These are phyloP conservation scores for Sebastes hopkinsi DNA, from an alignment of 2,797 vertebrate species.

Conservation along the genomic window DNA sequence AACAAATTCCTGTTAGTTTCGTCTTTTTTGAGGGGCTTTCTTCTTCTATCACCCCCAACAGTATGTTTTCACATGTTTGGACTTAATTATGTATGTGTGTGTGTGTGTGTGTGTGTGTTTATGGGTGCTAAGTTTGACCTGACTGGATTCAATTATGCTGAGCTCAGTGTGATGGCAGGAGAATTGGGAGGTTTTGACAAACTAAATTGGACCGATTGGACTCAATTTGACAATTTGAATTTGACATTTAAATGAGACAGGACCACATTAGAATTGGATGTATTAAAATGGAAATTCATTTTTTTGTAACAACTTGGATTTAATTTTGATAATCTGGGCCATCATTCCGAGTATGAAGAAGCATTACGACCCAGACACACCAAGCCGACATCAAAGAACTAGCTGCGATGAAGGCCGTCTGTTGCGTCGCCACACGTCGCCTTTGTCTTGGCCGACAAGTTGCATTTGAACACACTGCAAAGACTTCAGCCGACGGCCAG, in stretches of 20 bases:
- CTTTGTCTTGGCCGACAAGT: no score
- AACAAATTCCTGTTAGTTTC: conserved; percentile 20
- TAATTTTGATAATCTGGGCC: neutral
- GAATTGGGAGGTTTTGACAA: neutral
- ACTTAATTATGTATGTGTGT: neutral
- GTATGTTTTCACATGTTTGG: neutral
- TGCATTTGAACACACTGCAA: no score
- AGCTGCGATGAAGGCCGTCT: no score
- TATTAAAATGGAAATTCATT: neutral
- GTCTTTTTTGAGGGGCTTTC: neutral
- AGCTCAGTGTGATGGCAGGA: neutral
- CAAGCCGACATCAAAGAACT: no score
- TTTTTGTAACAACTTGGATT: neutral
- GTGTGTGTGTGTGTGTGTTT: neutral
- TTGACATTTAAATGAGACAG: neutral
- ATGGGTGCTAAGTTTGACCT: neutral
- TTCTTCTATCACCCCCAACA: neutral
- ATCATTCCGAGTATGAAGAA: neutral
- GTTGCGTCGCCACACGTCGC: no score
- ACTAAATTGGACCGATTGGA: neutral
- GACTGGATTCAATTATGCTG: neutral
- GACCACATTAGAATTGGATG: neutral
- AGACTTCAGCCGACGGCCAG: no score
- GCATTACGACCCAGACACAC: neutral
- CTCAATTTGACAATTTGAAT: neutral